These are phyloP conservation scores for Umimayanthus chanpuru DNA, from an alignment of 92 coral and sea anemone species.

Conservation along the genomic window DNA sequence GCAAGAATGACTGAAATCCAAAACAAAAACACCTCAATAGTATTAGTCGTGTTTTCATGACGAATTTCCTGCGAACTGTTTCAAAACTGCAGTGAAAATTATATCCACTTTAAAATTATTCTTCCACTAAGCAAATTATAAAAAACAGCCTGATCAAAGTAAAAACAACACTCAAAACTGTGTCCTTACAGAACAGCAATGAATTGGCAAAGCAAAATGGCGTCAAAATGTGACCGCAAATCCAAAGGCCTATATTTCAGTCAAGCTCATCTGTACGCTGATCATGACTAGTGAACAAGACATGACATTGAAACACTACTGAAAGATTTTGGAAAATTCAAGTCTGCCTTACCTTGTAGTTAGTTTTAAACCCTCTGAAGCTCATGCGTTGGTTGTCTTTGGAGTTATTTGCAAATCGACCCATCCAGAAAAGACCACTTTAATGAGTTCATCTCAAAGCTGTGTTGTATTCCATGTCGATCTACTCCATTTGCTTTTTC, in stretches of 20 bases:
- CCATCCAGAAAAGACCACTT: too few species aligned
- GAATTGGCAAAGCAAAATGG: neutral
- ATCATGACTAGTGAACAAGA: too few species aligned
- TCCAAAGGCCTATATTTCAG: too few species aligned
- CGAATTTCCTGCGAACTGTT: too few species aligned
- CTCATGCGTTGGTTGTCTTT: too few species aligned
- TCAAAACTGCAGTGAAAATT: neutral
- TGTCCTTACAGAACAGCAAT: neutral
- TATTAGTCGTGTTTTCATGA: neutral
- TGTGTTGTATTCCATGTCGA: slow-evolving; percentile 19
- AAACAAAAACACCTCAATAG: neutral
- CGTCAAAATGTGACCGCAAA: too few species aligned
- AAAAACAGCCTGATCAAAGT: neutral
- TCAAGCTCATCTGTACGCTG: too few species aligned
- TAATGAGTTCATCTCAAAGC: slow-evolving; percentile 3
- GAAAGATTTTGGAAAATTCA: neutral
- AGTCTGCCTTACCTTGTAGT: slow-evolving; percentile 3
- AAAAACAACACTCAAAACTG: too few species aligned
- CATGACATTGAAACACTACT: neutral
- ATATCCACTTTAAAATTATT: neutral
- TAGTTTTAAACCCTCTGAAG: slow-evolving; percentile 7
- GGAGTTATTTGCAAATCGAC: slow-evolving; percentile 12
- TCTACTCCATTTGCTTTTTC: too few species aligned
- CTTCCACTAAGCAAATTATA: neutral
- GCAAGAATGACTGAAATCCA: neutral